These are phyloP conservation scores for Noctua comes DNA, from an alignment of 2,888 invertebrate genomes.

Conservation along the genomic window DNA sequence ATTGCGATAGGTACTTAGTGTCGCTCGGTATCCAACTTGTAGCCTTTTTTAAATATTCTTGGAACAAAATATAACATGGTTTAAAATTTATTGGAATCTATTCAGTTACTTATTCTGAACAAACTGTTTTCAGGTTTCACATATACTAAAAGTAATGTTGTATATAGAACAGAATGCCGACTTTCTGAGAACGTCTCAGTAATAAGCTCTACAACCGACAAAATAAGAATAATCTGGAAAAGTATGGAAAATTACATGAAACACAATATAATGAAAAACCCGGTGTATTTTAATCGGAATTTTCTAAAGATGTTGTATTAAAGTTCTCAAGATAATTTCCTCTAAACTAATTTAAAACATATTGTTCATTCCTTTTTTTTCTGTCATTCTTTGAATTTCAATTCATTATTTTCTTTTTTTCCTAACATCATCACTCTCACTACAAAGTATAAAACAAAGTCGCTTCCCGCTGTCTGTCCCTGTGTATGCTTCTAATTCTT, in stretches of 20 bases:
- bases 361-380: background rate
- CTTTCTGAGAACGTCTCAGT: background rate
- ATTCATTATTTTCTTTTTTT: background rate
- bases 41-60: too few relatives aligned
- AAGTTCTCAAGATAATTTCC: background rate
- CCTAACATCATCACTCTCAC: background rate
- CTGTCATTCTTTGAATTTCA: background rate
- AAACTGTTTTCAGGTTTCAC: too few relatives aligned
- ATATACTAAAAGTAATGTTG: too few relatives aligned
- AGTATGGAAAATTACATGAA: background rate
- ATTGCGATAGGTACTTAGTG: too few relatives aligned
- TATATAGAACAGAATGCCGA: conserved; percentile 7
- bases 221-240: background rate
- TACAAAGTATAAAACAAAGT: too few relatives aligned
- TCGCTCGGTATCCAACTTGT: too few relatives aligned
- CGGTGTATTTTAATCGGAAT: background rate
- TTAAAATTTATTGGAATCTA: too few relatives aligned
- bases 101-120: too few relatives aligned
- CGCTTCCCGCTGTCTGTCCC: too few relatives aligned
- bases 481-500: too few relatives aligned
- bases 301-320: conserved; percentile 1
- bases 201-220: background rate
- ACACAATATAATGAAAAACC: background rate
- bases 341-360: background rate
- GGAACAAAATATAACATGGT: too few relatives aligned